Evolutionary conservation across 1,140 invertebrate species (phyloP), one percentile per base, ranked within the genome.

Genomic region (Pantala flavescens): DNA sequence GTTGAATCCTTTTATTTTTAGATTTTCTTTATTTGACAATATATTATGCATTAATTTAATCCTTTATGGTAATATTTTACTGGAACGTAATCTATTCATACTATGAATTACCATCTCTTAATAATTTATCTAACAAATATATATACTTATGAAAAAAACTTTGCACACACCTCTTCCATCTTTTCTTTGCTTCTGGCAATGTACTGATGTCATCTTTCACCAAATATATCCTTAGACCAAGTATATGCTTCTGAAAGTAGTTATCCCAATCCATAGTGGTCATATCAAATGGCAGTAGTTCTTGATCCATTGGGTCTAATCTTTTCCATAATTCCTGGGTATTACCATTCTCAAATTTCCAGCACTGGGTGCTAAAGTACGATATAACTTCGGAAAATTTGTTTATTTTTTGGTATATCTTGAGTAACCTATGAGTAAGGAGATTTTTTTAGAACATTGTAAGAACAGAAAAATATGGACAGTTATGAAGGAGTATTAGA

Each of bases 341-440:
- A 80, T 91, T 89, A 28, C 86, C 80, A 76, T 90, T 90, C 23
- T 86, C 83, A 81, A 93, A 94, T 0, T 83, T 80, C 88, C 93
- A 94, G 78, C 91, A 86, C 43, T 84, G 81, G 0, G 86, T 88
- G 23, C 86, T 88, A 81, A 96, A 96, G 78, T 90, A 91, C 16
- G 89, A 85, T 21, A 95, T 83, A 0, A 90, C 88, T 2, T 84
- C 81, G 0, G 88, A 84, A 70, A 93, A 91, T 80, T 89, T 90
- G 77, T 91, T 87, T 43, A 96, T 87, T 81, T 91, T 93, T 71
- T 86, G 85, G 79, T 94, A 93, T 23, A 90, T 84, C 77, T 89
- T 88, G 74, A 90, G 80, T 79, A 94, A 84, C 80, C 86, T 88
- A 76, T n/a, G 78, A 75, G 36, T 43, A 43, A 72, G 74, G 24